A percentile compares a stretch with the other conserved stretches of the same genome.
phyloP scores from a whole-genome alignment of 2,113 vertebrate genomes.

The Pedionomus torquatus region DNA sequence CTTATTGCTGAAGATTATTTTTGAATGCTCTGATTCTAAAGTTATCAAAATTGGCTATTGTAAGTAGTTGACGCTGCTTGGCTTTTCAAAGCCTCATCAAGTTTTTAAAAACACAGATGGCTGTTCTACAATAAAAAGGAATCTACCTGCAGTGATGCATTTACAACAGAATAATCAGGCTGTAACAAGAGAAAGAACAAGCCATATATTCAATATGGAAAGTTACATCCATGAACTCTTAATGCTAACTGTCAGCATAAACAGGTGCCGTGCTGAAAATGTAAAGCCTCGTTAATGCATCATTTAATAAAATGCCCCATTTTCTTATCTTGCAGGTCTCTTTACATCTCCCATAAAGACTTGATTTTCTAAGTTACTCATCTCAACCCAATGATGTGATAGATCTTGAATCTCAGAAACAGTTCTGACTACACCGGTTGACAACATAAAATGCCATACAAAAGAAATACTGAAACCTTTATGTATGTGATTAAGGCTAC shows the following conservation, averaged over 20 bases:
- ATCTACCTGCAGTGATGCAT: constrained; percentile 56
- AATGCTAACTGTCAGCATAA: not conserved
- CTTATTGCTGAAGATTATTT: constrained; percentile 54
- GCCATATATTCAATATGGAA: not conserved
- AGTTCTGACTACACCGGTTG: not conserved
- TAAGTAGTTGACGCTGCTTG: constrained; percentile 33
- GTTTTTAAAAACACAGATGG: constrained; percentile 67
- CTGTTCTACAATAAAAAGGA: constrained; percentile 38
- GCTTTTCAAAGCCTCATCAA: constrained; percentile 63
- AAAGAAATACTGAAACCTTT: constrained; percentile 25
- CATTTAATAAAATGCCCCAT: constrained; percentile 26
- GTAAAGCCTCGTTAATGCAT: constrained; percentile 38
- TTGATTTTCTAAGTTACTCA: not conserved
- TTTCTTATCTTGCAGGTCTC: constrained; percentile 13
- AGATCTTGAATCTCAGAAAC: not conserved
- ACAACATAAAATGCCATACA: not conserved
- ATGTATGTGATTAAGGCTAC: constrained; percentile 17
- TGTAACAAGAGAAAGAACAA: not conserved
- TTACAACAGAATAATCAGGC: constrained; percentile 37
- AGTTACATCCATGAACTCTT: not conserved
- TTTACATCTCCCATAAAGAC: constrained; percentile 13
- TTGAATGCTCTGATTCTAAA: constrained; percentile 33
- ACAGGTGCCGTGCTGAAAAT: not conserved
- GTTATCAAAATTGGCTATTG: constrained; percentile 53
- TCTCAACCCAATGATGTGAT: not conserved